Evolutionary conservation across 2,888 invertebrate species (phyloP).

Genomic region (Boloria selene): DNA sequence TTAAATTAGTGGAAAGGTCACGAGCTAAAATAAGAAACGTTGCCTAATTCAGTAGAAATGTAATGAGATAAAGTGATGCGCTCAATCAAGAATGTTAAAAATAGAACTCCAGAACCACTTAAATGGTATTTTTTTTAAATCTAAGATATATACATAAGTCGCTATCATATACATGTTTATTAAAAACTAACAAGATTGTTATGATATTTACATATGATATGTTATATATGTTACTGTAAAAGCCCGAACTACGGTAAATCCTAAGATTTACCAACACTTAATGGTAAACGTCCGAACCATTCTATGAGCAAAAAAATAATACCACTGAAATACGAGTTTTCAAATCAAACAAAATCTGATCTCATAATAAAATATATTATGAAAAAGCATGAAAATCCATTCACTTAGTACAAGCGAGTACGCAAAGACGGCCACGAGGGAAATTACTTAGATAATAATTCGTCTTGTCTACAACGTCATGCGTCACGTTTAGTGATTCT

Average conservation of each 20-base stretch:
- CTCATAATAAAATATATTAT: slow-evolving; percentile 1
- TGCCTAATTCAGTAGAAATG: slow-evolving; percentile 13
- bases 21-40: slow-evolving; percentile 12
- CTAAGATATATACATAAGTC: too few relatives aligned
- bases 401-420: slow-evolving; percentile 41
- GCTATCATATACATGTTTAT: too few relatives aligned
- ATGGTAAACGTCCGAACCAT: too few relatives aligned
- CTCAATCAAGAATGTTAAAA: slow-evolving; percentile 3
- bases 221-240: too few relatives aligned
- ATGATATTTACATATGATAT: too few relatives aligned
- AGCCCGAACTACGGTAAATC: too few relatives aligned
- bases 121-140: too few relatives aligned
- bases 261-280: too few relatives aligned
- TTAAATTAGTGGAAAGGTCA: slow-evolving; percentile 7
- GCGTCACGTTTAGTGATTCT: slow-evolving; percentile 39
- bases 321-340: background rate
- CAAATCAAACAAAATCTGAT: background rate
- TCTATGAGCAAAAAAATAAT: too few relatives aligned
- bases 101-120: slow-evolving; percentile 4
- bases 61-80: slow-evolving; percentile 24
- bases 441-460: slow-evolving; percentile 61
- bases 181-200: too few relatives aligned
- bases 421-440: slow-evolving; percentile 55
- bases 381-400: slow-evolving; percentile 6
- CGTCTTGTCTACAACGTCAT: slow-evolving; percentile 52